Evolutionary conservation across 2,797 vertebrate genomes (phyloP), one percentile per base, ranked within the genome.

Genomic region (Syngnathus acus): DNA sequence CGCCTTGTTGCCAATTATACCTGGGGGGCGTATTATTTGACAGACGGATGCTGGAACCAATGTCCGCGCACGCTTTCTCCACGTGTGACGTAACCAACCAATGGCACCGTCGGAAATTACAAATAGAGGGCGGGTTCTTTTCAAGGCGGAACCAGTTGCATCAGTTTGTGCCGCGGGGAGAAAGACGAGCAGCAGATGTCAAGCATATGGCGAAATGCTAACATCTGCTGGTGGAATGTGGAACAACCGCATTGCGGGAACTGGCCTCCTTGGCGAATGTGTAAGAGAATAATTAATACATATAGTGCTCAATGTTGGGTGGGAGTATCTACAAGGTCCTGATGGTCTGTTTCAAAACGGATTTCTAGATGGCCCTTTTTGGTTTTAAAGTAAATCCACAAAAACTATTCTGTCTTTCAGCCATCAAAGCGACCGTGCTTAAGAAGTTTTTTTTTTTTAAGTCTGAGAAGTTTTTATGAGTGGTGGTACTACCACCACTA

Each of bases 11-110:
- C 37, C 10, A 19, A 8, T 51, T 10, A 32, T 62, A 67, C 65
- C 62, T 71, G 68, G 47, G 67, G 32, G 64, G 32, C 8, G 2
- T 11, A 0, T 3, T 0, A 5, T 48, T 11, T 75, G 70, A 85
- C n/a, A 59, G 78, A 69, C 77, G 67, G 0, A 37, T 3, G 1
- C 7, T 2, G 1, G 0, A 57, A 14, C 87, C 84, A 89, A 84
- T 86, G 16, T 69, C 38, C 0, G 17, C 13, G 5, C 16, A 19
- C 0, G 1, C 19, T 32, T 19, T 4, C 0, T 0, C 0, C 1
- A 11, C 5, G 21, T 16, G 43, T 53, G 2, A 60, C 6, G 0
- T 0, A 2, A 3, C 23, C 2, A 54, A 53, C 88, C 84, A 90
- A 89, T 87, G 73, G 61, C 1, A 4, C 39, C 14, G 2, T 14